Base-by-base conservation (phyloP, 1,140 invertebrate species). In the Diorhabda sublineata region DNA sequence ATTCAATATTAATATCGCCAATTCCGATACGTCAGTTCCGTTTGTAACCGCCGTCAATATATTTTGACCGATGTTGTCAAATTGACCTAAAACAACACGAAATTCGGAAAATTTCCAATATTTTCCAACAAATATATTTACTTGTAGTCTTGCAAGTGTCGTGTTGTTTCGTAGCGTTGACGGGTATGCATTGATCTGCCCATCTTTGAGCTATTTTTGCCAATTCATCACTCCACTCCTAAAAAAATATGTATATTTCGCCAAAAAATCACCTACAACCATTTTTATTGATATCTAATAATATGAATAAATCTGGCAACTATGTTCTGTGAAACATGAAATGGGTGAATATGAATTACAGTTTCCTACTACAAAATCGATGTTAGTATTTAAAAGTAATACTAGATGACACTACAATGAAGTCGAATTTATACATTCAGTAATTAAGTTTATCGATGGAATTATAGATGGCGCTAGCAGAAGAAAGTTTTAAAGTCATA, bases 141-240 rank as follows among this genome's bases (percentile, higher is more conserved):
- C 72, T 63, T n/a, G 69, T 70, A 59, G 52, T 66, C 43, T 64
- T 63, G 11, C 69, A 70, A 45, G 59, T n/a, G 57, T 73, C 72
- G 58, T 73, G 69, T 70, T 73, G 72, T 47, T 56, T 56, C n/a
- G 45, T 65, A 5, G 69, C 58, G 43, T 66, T 67, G 45, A 70
- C 7, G 5, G 11, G 5, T 3, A 73, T 42, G 41, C 72, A 73
- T 64, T 71, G 69, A 66, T 71, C 69, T 26, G 64, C 72, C 72
- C 72, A 73, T 61, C 69, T 68, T 59, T 73, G 72, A 43, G 72
- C 72, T 26, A 73, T 73, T 47, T 57, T 58, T 58, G 62, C 69
- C 42, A 73, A 61, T 42, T 71, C 66, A 61, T 71, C 66, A 66
- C 69, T 64, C 72, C 72, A 73, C 60, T 69, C 66, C 72, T 68